Evolutionary conservation across 2,113 vertebrate genomes (phyloP).

Genomic region (Melanerpes aurifrons): DNA sequence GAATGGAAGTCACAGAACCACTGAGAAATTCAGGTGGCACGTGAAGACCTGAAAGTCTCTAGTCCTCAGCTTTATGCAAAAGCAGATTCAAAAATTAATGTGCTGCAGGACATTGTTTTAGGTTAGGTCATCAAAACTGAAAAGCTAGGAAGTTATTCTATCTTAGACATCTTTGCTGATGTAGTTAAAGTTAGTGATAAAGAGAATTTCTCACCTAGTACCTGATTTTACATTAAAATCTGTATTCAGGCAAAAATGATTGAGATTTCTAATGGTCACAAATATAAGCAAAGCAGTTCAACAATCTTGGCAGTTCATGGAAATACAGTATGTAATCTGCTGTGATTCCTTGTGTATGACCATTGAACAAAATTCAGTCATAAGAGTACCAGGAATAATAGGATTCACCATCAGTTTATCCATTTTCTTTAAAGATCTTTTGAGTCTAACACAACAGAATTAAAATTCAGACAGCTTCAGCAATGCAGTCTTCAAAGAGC

Average conservation of each 20-base stretch:
- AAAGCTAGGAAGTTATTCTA: not conserved
- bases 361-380: not conserved
- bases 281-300: not conserved
- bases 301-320: not conserved
- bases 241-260: not conserved
- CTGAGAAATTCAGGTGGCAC: not conserved
- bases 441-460: not conserved
- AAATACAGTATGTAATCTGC: rapidly evolving
- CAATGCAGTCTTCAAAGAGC: not conserved
- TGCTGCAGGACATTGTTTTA: not conserved
- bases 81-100: not conserved
- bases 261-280: not conserved
- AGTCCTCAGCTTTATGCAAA: not conserved
- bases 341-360: not conserved
- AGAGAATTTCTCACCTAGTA: not conserved
- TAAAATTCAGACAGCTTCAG: not conserved
- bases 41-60: not conserved
- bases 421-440: not conserved
- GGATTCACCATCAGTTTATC: not conserved
- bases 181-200: not conserved
- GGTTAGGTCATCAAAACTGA: not conserved
- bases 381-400: not conserved
- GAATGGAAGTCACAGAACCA: not conserved
- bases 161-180: not conserved
- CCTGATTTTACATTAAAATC: not conserved